Evolutionary conservation across 2,888 invertebrate genomes (phyloP).

Genomic region (Rhimphoctona megacephalus): DNA sequence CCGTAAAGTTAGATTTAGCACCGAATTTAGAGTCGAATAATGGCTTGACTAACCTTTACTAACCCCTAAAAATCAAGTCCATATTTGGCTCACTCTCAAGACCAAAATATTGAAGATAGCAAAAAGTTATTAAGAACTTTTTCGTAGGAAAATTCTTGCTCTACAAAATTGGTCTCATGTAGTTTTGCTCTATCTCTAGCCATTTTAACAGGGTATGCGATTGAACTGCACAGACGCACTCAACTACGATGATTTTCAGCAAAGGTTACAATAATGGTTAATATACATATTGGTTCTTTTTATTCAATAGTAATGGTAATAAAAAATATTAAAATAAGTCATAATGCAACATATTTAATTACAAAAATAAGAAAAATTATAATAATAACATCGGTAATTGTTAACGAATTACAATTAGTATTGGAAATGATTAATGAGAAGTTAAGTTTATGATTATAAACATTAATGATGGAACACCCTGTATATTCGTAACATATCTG

Average conservation of each 20-base stretch:
- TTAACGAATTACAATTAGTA: background rate
- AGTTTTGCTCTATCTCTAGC: background rate
- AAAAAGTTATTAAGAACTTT: background rate
- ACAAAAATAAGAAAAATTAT: background rate
- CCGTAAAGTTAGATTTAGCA: background rate
- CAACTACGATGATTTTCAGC: background rate
- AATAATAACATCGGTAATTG: background rate
- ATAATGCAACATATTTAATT: background rate
- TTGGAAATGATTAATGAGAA: background rate
- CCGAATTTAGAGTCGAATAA: background rate
- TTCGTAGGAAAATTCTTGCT: background rate
- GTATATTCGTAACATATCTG: constrained; percentile 28
- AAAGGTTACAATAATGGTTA: background rate
- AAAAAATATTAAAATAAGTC: background rate
- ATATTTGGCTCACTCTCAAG: background rate
- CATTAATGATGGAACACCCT: background rate
- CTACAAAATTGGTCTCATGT: background rate
- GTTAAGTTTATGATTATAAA: background rate
- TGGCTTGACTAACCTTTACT: background rate
- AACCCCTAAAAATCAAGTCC: background rate
- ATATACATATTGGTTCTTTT: background rate
- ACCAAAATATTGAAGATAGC: background rate
- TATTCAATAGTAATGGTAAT: background rate
- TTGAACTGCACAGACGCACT: background rate
- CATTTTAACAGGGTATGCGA: background rate